phyloP scores from a whole-genome alignment of 2,888 invertebrate species.

The Caenorhabditis afra region DNA sequence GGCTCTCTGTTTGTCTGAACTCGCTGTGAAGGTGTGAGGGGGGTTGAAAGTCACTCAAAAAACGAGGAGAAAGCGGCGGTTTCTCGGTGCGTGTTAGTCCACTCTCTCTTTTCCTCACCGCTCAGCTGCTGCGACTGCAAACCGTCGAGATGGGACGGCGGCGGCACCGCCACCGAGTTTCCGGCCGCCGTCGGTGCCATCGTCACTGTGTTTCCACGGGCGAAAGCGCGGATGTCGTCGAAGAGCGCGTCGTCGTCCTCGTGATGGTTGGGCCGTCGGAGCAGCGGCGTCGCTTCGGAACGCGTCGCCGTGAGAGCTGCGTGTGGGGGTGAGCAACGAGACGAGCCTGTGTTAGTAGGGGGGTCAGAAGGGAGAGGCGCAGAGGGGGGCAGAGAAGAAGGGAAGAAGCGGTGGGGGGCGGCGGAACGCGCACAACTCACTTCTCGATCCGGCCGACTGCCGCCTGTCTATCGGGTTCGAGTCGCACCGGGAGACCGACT shows the following conservation, averaged over 20 bases:
- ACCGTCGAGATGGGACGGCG: slow-evolving; percentile 13
- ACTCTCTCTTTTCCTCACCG: slow-evolving; percentile 36
- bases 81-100: slow-evolving; percentile 34
- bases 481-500: slow-evolving; percentile 65
- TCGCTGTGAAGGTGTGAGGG: not conserved
- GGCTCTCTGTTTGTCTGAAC: not conserved
- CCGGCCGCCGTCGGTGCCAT: slow-evolving; percentile 49
- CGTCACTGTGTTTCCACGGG: slow-evolving; percentile 64
- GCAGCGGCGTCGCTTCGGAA: slow-evolving; percentile 63
- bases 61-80: not conserved
- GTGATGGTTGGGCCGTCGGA: slow-evolving; percentile 51
- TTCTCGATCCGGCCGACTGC: slow-evolving; percentile 62
- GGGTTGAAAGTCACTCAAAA: slow-evolving; percentile 25
- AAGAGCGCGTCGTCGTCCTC: slow-evolving; percentile 65
- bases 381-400: slow-evolving; percentile 11
- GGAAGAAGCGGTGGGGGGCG: slow-evolving; percentile 13
- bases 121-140: slow-evolving; percentile 32
- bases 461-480: slow-evolving; percentile 67
- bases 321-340: slow-evolving; percentile 68
- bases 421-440: slow-evolving; percentile 36
- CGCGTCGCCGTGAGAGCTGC: slow-evolving; percentile 63
- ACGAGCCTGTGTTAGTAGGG: slow-evolving; percentile 59
- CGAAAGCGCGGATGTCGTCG: slow-evolving; percentile 69
- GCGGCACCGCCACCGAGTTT: slow-evolving; percentile 24
- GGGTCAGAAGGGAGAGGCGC: slow-evolving; percentile 8